Evolutionary conservation across 92 coral and sea anemone genomes (phyloP), one percentile per base, ranked within the genome.

Genomic region (Ricordea florida): DNA sequence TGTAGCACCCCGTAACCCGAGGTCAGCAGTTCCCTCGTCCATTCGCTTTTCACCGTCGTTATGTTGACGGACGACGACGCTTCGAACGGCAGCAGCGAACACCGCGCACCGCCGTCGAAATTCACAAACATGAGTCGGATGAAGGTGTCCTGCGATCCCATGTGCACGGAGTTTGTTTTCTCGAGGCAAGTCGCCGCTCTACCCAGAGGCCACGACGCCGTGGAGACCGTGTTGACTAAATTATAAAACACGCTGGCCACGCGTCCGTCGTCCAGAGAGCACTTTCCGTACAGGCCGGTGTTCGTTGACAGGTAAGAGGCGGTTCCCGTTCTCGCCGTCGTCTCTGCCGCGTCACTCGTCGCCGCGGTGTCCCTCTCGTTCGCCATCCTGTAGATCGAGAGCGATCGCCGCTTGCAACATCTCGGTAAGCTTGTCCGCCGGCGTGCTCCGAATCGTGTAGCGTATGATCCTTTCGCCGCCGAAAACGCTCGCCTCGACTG

Each of bases 121-220:
- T 23, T n/a, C 11, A 60, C 45, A 11, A 60, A 60, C 67, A 60
- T 60, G 48, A 36, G 67, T 23, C 40, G 35, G 31, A 60, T 35
- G 44, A 60, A 60, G 24, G 46, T 20, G 35, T 48, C 67, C 22
- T 36, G 44, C 29, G 67, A 35, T 35, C 48, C 67, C 14, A 48
- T 60, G 67, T 60, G 67, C 23, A 60, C 67, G 17, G 67, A 60
- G 31, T 60, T 59, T 20, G 30, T 32, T 5, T 22, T 28, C 13
- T 60, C 48, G 1, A 60, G 27, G 32, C 67, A 60, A 60, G 10
- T 37, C 30, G 15, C 44, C 11, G 20, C 48, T 1, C 13, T 29
- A 2, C 48, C 67, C 48, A 60, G 21, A n/a, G 67, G 67, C 67
- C 67, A 60, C 32, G 48, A 35, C 23, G 67, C 24, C 11, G 67